Conservation (phyloP, 2,888 invertebrate genomes). For the Ceraclea dissimilis region DNA sequence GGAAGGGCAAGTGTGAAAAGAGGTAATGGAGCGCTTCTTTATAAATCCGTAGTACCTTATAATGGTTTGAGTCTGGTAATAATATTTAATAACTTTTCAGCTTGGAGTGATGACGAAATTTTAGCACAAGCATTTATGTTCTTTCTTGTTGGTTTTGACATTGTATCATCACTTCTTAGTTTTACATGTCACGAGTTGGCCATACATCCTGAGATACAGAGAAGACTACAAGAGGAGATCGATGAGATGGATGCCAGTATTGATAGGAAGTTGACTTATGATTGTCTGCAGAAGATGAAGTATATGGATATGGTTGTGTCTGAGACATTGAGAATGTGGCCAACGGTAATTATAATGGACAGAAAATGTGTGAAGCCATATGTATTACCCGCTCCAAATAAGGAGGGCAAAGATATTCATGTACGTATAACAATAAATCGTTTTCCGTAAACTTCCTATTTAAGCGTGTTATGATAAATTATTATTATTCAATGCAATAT, state of each 20-base stretch:
- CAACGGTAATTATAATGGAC: background rate
- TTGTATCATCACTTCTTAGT: background rate
- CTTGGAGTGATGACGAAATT: background rate
- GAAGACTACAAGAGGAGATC: background rate
- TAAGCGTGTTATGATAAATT: no score
- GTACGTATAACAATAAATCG: no score
- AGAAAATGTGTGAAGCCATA: background rate
- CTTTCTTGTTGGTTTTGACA: background rate
- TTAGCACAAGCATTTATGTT: background rate
- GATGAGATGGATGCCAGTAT: background rate
- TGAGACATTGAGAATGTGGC: background rate
- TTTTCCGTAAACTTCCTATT: no score
- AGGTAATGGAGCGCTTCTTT: conserved; percentile 28
- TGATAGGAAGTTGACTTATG: background rate
- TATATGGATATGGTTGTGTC: conserved; percentile 2
- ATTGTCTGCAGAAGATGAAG: background rate
- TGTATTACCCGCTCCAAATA: background rate
- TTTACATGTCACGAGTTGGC: background rate
- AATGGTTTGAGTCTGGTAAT: background rate
- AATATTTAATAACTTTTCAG: background rate
- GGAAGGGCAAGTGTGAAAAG: conserved; percentile 32
- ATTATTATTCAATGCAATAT: no score
- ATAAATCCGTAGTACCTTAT: background rate
- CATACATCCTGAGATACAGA: background rate
- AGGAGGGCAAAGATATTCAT: background rate